Conservation (phyloP, 2,113 vertebrate genomes). For the Cephalopterus ornatus region DNA sequence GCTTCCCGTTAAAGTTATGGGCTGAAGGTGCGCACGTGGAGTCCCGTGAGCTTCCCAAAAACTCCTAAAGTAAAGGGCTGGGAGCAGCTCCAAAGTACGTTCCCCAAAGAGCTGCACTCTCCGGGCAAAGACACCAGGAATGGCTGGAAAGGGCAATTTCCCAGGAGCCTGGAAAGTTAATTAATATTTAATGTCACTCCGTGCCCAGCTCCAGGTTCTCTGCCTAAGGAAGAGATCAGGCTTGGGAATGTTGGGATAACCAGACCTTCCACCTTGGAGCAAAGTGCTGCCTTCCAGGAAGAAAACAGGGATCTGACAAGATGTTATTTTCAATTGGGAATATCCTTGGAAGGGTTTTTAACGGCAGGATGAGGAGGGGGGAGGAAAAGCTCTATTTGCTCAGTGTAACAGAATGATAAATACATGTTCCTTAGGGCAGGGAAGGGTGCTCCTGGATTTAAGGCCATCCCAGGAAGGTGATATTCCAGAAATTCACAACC, state of each 20-base stretch:
- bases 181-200: background rate
- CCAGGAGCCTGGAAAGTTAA: background rate
- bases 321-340: background rate
- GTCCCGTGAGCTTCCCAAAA: background rate
- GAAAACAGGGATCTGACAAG: background rate
- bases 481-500: background rate
- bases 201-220: background rate
- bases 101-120: background rate
- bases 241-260: background rate
- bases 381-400: background rate
- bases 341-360: background rate
- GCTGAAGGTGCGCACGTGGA: conserved; percentile 17
- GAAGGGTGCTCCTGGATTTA: background rate
- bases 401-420: background rate
- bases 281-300: background rate
- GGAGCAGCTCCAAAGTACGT: background rate
- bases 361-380: background rate
- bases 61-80: background rate
- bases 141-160: background rate
- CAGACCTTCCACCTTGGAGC: background rate
- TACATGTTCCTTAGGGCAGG: accelerated
- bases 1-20: background rate
- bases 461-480: accelerated
- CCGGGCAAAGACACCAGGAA: background rate
- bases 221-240: background rate